phyloP scores from a whole-genome alignment of 2,888 invertebrate genomes.

The Rugalucina vietnamica region DNA sequence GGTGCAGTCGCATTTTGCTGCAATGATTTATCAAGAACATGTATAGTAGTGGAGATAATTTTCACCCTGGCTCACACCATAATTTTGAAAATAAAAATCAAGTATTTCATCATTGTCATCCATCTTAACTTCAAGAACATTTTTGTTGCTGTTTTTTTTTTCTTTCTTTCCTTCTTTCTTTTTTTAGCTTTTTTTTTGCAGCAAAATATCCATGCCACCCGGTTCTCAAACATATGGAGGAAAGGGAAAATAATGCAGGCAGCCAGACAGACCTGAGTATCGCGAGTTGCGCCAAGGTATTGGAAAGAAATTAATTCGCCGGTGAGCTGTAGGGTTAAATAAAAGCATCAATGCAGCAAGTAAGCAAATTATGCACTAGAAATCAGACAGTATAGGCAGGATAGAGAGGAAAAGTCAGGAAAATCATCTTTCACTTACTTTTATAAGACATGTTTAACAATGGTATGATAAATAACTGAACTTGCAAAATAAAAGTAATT shows the following conservation, averaged over 20 bases:
- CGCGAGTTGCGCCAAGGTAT: conserved; percentile 46
- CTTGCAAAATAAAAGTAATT: too few species aligned
- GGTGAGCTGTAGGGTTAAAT: conserved; percentile 37
- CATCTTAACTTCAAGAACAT: too few species aligned
- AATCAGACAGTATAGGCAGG: background rate
- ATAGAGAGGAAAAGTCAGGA: background rate
- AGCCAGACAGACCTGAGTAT: conserved; percentile 45
- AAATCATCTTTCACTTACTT: too few species aligned
- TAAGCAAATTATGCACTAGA: conserved; percentile 2
- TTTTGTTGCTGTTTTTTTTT: too few species aligned
- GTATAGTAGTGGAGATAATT: too few species aligned
- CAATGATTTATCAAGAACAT: too few species aligned
- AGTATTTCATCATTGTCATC: too few species aligned
- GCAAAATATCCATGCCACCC: background rate
- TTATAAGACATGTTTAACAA: too few species aligned
- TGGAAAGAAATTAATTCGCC: conserved; percentile 56
- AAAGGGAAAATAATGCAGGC: conserved; percentile 6
- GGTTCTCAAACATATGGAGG: background rate
- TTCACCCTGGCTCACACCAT: too few species aligned
- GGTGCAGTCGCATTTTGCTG: background rate
- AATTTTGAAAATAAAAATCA: too few species aligned
- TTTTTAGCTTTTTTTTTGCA: background rate
- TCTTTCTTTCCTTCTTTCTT: too few species aligned
- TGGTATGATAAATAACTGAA: too few species aligned
- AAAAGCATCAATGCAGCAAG: conserved; percentile 4